phyloP scores from a whole-genome alignment of 2,888 invertebrate genomes.

The Mythimna albipuncta region DNA sequence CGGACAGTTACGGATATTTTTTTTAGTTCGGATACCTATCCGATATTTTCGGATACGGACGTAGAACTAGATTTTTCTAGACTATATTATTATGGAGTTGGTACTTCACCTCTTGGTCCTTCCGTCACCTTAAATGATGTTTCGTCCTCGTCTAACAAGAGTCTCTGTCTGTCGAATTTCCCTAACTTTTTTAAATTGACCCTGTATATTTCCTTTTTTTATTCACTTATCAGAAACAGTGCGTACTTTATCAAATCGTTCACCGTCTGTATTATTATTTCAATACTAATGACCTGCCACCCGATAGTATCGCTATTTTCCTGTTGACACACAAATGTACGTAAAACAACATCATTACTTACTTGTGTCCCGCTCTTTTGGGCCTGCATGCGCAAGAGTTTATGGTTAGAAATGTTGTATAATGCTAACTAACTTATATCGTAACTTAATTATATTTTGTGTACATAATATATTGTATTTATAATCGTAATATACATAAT shows the following conservation, averaged over 20 bases:
- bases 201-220: background rate
- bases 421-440: conserved; percentile 2
- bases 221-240: background rate
- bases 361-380: conserved; percentile 95
- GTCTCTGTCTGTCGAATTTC: background rate
- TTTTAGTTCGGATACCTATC: too few species aligned
- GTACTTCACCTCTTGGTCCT: too few species aligned
- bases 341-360: conserved; percentile 83
- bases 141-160: too few species aligned
- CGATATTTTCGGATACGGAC: too few species aligned
- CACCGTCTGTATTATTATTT: conserved; percentile 24
- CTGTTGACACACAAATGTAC: conserved; percentile 47
- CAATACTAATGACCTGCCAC: conserved; percentile 47
- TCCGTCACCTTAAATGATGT: too few species aligned
- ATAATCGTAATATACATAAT: too few species aligned
- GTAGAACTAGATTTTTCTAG: too few species aligned
- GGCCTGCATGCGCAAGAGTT: conserved; percentile 90
- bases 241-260: conserved; percentile 35
- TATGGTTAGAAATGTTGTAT: conserved; percentile 39
- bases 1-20: too few species aligned
- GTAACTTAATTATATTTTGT: background rate
- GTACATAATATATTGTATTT: too few species aligned
- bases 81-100: too few species aligned
- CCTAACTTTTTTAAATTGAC: background rate
- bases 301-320: conserved; percentile 49